Evolutionary conservation across 2,888 invertebrate species (phyloP).

Genomic region (Rhagonycha fulva): DNA sequence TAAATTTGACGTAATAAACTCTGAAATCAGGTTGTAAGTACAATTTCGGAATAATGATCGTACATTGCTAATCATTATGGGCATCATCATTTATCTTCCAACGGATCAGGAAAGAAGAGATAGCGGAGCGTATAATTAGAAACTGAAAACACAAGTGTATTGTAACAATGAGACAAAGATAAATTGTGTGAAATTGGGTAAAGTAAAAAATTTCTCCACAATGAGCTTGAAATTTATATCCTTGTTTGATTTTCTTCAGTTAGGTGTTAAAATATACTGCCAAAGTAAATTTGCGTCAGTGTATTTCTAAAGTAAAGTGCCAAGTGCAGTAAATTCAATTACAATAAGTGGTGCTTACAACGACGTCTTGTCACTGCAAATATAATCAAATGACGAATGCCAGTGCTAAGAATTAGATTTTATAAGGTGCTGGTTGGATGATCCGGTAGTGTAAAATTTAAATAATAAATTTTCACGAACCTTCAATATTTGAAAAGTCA

Average conservation of each 20-base stretch:
- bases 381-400: slow-evolving; percentile 18
- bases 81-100: slow-evolving; percentile 34
- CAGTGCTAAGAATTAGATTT: slow-evolving; percentile 11
- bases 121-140: slow-evolving; percentile 33
- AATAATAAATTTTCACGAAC: background rate
- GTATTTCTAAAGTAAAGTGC: slow-evolving; percentile 11
- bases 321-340: slow-evolving; percentile 19
- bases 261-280: slow-evolving; percentile 12
- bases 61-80: slow-evolving; percentile 33
- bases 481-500: background rate
- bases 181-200: slow-evolving; percentile 22
- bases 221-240: slow-evolving; percentile 8
- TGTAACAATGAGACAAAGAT: slow-evolving; percentile 31
- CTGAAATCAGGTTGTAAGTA: background rate
- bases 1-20: background rate
- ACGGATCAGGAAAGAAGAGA: slow-evolving; percentile 30
- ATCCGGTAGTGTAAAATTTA: background rate
- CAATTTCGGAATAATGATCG: slow-evolving; percentile 5
- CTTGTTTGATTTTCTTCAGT: background rate
- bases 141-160: slow-evolving; percentile 23
- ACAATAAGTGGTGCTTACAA: slow-evolving; percentile 22
- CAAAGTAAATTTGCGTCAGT: slow-evolving; percentile 16
- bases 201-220: slow-evolving; percentile 9
- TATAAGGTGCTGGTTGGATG: background rate
- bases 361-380: slow-evolving; percentile 13